phyloP scores from a whole-genome alignment of 2,797 vertebrate species.

The Clarias platycephalus region DNA sequence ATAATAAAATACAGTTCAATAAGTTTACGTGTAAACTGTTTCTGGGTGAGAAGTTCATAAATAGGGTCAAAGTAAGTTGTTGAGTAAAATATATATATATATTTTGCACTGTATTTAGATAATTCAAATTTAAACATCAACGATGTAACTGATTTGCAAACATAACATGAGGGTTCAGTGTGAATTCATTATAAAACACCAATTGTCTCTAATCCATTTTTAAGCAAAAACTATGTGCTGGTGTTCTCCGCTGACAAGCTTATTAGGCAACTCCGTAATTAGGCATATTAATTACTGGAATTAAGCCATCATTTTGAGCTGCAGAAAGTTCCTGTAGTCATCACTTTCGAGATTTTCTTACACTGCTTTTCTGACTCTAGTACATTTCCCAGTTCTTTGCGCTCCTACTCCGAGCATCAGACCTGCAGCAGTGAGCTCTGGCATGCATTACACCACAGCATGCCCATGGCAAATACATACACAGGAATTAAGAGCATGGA shows the following conservation, averaged over 20 bases:
- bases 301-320: conserved; percentile 16
- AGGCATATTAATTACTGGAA: conserved; percentile 41
- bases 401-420: not conserved
- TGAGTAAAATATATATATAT: not conserved
- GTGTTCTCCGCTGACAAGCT: conserved; percentile 19
- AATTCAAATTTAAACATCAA: not conserved
- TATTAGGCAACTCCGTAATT: conserved; percentile 37
- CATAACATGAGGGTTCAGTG: conserved; percentile 9
- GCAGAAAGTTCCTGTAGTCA: conserved; percentile 13
- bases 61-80: not conserved
- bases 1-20: not conserved
- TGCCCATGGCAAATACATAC: not conserved
- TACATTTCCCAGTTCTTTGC: not conserved
- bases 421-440: conserved; percentile 3
- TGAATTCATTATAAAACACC: conserved; percentile 35
- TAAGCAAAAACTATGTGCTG: conserved; percentile 23
- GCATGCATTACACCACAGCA: not conserved
- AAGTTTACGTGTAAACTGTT: not conserved
- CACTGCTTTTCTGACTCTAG: not conserved
- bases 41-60: not conserved
- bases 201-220: conserved; percentile 28
- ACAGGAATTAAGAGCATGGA: conserved; percentile 9
- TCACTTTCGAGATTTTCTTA: conserved; percentile 1
- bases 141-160: not conserved
- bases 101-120: not conserved